phyloP scores from a whole-genome alignment of 2,797 vertebrate species.

The Pangasius larnaudii region DNA sequence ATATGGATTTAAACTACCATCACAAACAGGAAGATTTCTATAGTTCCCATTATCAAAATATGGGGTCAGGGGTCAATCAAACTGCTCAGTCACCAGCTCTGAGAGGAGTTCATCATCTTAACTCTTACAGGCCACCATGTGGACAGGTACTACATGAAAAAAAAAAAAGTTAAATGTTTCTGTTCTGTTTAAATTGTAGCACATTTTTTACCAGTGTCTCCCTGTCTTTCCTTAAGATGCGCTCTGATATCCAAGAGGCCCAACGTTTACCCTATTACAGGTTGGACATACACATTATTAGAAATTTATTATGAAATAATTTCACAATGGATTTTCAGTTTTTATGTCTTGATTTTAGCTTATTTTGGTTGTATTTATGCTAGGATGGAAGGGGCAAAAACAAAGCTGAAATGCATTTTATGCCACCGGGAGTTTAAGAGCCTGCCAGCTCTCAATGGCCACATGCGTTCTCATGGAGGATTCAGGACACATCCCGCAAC shows the following conservation, averaged over 20 bases:
- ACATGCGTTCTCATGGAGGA: slow-evolving; percentile 90
- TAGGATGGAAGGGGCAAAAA: slow-evolving; percentile 43
- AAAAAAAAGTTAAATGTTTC: background rate
- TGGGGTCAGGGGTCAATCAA: slow-evolving; percentile 33
- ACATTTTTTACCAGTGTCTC: background rate
- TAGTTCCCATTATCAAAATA: slow-evolving; percentile 42
- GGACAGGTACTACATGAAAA: slow-evolving; percentile 48
- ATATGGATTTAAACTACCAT: slow-evolving; percentile 42
- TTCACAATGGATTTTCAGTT: background rate
- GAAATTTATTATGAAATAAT: background rate
- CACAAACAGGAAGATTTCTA: slow-evolving; percentile 45
- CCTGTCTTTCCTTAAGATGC: slow-evolving; percentile 31
- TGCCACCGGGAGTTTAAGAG: slow-evolving; percentile 91
- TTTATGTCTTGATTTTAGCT: slow-evolving; percentile 13
- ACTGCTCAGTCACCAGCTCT: slow-evolving; percentile 31
- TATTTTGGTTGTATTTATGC: slow-evolving; percentile 17
- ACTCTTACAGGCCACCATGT: slow-evolving; percentile 32
- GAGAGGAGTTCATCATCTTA: slow-evolving; percentile 47
- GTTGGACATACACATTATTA: slow-evolving; percentile 41
- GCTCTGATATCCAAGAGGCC: slow-evolving; percentile 41
- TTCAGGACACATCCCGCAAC: slow-evolving; percentile 75
- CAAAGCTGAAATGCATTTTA: slow-evolving; percentile 83
- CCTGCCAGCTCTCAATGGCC: slow-evolving; percentile 91
- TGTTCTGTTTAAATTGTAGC: background rate
- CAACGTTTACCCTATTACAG: slow-evolving; percentile 47